Evolutionary conservation across 1,140 invertebrate genomes (phyloP).

Genomic region (Nomia melanderi): DNA sequence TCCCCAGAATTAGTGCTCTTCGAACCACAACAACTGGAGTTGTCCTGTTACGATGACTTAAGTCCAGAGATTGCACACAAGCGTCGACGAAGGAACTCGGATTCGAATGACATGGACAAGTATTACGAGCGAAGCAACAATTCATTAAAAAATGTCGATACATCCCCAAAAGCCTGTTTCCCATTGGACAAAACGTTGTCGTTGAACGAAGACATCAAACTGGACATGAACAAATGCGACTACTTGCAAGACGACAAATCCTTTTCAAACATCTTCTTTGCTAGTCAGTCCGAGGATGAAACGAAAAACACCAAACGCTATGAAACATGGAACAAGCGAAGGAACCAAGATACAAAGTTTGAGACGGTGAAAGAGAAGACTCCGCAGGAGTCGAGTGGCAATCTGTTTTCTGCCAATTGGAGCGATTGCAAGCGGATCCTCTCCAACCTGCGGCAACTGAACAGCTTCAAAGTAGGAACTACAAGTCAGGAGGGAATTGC

Average conservation of each 20-base stretch:
- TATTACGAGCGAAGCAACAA: background rate
- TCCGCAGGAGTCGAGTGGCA: background rate
- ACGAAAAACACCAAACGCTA: background rate
- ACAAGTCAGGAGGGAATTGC: background rate
- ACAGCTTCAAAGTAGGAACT: background rate
- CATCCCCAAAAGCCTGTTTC: background rate
- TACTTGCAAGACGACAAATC: background rate
- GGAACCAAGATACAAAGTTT: background rate
- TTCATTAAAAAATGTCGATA: background rate
- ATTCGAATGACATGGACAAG: constrained; percentile 55
- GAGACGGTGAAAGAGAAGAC: constrained; percentile 18
- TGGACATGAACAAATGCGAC: constrained; percentile 28
- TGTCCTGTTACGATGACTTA: constrained; percentile 43
- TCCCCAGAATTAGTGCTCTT: constrained; percentile 63
- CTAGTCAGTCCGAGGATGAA: background rate
- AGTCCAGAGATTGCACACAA: constrained; percentile 58
- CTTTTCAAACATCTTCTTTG: background rate
- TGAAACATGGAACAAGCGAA: background rate
- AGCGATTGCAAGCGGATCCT: constrained; percentile 27
- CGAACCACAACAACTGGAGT: constrained; percentile 19
- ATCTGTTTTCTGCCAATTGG: constrained; percentile 16
- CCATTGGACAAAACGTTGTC: constrained; percentile 60
- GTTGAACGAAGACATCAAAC: constrained; percentile 38
- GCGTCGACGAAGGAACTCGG: constrained; percentile 33
- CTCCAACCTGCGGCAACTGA: background rate